Base-by-base conservation (phyloP, 1,140 invertebrate species). In the Sarcophaga bullata region DNA sequence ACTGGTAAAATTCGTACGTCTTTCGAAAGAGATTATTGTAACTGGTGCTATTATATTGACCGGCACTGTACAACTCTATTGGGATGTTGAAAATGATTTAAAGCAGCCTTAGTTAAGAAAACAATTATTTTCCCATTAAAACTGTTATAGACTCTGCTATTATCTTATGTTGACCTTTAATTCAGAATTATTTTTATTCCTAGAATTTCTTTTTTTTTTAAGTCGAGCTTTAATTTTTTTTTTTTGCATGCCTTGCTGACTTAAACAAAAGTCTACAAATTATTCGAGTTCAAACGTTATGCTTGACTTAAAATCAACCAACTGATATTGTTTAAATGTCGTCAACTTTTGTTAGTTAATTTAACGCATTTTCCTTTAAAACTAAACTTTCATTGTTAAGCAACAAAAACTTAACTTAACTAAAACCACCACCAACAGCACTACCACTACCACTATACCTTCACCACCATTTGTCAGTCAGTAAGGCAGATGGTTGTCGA, bases 271-370 rank as follows among this genome's bases (percentile, higher is more conserved):
- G 25, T 37, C 25, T 37, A 37, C 25, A 4, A 37, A 37, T 37
- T 37, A 37, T 37, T 37, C 25, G 25, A n/a, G 54, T 58, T 10
- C 6, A n/a, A n/a, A n/a, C 54, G 54, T 58, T 58, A 7, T 58
- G 54, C 54, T 58, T 58, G 54, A 58, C 54, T 58, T 13, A 58
- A 58, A 58, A 58, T 58, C 54, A 58, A 58, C 54, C 54, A 58
- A 15, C 11, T 58, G 15, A 13, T 58, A 37, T 37, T 37, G 25
- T 37, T 15, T 58, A 58, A 58, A 58, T 58, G 54, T 58, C 54
- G 54, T 58, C 54, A 58, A 58, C 54, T n/a, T 58, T 58, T n/a
- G 54, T 58, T 58, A 15, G 54, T 58, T 58, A 58, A 58, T 58
- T 58, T 58, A 58, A 58, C 54, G 54, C 54, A 58, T 58, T 58